These are phyloP conservation scores for Rhamnusium bicolor DNA, from an alignment of 2,888 invertebrate genomes.

Conservation along the genomic window DNA sequence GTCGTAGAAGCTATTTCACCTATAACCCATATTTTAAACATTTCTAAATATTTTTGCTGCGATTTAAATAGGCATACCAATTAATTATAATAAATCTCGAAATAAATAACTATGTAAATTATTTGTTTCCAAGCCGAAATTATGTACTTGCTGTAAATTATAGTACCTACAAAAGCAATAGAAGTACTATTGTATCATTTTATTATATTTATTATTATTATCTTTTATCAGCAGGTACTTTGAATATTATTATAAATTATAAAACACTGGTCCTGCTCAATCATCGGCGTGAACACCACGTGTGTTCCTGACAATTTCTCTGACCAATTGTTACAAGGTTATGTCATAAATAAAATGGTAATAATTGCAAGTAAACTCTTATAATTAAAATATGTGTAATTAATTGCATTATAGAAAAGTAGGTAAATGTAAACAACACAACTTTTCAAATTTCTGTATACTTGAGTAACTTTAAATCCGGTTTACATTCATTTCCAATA, in stretches of 20 bases:
- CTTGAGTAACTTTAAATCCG: background rate
- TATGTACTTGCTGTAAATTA: too few species aligned
- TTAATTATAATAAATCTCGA: too few species aligned
- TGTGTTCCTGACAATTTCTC: background rate
- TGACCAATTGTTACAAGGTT: conserved; percentile 2
- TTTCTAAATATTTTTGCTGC: too few species aligned
- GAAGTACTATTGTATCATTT: background rate
- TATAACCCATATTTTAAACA: too few species aligned
- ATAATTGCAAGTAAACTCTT: background rate
- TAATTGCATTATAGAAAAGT: background rate
- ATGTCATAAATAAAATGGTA: background rate
- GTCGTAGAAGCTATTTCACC: too few species aligned
- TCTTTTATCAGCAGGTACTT: background rate
- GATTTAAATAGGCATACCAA: too few species aligned
- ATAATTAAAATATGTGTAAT: background rate
- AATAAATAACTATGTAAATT: too few species aligned
- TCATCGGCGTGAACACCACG: background rate
- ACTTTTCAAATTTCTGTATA: background rate
- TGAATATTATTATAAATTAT: background rate
- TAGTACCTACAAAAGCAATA: too few species aligned
- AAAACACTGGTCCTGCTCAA: background rate
- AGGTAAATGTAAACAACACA: background rate
- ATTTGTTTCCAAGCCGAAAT: too few species aligned
- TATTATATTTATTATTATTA: background rate
- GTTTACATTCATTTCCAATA: background rate